A percentile compares a stretch with the other conserved stretches of the same genome.
phyloP scores from a whole-genome alignment of 2,888 invertebrate species.

The Drosophila dives region DNA sequence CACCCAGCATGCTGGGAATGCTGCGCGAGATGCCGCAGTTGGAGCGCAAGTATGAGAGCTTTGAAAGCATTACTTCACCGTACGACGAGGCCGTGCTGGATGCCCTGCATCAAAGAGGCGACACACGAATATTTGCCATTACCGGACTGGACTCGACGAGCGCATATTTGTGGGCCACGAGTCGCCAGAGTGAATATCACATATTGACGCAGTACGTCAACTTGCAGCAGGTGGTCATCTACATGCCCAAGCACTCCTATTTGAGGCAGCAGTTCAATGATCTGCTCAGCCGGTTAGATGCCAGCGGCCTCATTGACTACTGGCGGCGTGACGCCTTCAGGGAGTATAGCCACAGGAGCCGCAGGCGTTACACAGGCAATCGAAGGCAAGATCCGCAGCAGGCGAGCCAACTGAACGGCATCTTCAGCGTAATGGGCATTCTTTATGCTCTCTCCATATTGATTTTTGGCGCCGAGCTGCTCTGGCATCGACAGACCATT shows the following conservation, averaged over 20 bases:
- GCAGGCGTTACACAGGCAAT: not conserved
- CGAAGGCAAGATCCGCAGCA: constrained; percentile 1
- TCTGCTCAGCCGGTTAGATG: constrained; percentile 46
- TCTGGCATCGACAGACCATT: constrained; percentile 4
- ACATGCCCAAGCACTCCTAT: constrained; percentile 74
- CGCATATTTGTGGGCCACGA: constrained; percentile 31
- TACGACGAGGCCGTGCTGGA: constrained; percentile 49
- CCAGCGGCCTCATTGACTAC: constrained; percentile 59
- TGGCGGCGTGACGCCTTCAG: constrained; percentile 51
- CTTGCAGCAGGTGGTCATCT: constrained; percentile 60
- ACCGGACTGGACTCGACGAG: constrained; percentile 42
- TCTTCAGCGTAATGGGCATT: constrained; percentile 41
- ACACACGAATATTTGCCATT: constrained; percentile 49
- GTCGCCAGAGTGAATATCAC: constrained; percentile 24
- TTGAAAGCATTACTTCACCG: constrained; percentile 23
- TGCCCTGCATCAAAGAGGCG: constrained; percentile 26
- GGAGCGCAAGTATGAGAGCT: constrained; percentile 13
- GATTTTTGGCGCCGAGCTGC: constrained; percentile 40
- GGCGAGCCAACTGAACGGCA: constrained; percentile 38
- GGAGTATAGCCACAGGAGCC: constrained; percentile 14
- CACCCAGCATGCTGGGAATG: constrained; percentile 41
- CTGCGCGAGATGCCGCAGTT: constrained; percentile 52
- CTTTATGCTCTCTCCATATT: constrained; percentile 42
- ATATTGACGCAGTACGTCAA: constrained; percentile 52
- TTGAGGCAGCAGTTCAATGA: constrained; percentile 59